These are phyloP conservation scores for Peromyscus aztecus DNA, from an alignment of 2,797 vertebrate species.

Conservation along the genomic window DNA sequence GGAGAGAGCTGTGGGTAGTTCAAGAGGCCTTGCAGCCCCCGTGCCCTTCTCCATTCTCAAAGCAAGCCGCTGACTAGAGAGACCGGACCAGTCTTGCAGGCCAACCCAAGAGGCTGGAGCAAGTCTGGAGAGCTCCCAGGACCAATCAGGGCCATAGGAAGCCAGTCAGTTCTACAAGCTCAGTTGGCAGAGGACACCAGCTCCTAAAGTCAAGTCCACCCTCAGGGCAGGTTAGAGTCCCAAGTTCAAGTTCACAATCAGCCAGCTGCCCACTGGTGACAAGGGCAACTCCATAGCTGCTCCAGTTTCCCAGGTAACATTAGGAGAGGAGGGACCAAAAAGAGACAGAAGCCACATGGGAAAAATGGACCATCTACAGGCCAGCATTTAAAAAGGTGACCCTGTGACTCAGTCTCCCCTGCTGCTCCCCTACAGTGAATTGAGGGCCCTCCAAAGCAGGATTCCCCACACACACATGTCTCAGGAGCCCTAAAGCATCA, in stretches of 20 bases:
- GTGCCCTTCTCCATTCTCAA: background rate
- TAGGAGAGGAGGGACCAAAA: background rate
- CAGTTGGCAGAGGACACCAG: background rate
- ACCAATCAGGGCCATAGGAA: background rate
- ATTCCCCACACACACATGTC: background rate
- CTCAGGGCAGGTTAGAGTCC: no score
- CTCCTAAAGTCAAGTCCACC: background rate
- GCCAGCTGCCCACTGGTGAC: background rate
- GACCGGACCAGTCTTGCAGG: background rate
- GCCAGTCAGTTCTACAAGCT: background rate
- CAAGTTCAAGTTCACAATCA: background rate
- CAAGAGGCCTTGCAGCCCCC: background rate
- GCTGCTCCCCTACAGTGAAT: no score
- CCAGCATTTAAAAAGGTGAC: background rate
- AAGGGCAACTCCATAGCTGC: background rate
- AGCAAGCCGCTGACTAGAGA: rapidly evolving
- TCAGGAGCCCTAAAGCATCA: background rate
- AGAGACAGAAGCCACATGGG: background rate
- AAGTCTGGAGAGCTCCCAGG: background rate
- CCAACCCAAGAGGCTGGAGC: background rate
- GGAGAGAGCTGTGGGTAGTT: rapidly evolving
- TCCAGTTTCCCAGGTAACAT: background rate
- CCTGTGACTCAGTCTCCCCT: background rate
- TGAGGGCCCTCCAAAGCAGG: background rate
- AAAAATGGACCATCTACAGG: background rate